A percentile compares a stretch with the other conserved stretches of the same genome.
Evolutionary conservation across 1,140 invertebrate genomes (phyloP).

Genomic region (Platorchestia sp.): DNA sequence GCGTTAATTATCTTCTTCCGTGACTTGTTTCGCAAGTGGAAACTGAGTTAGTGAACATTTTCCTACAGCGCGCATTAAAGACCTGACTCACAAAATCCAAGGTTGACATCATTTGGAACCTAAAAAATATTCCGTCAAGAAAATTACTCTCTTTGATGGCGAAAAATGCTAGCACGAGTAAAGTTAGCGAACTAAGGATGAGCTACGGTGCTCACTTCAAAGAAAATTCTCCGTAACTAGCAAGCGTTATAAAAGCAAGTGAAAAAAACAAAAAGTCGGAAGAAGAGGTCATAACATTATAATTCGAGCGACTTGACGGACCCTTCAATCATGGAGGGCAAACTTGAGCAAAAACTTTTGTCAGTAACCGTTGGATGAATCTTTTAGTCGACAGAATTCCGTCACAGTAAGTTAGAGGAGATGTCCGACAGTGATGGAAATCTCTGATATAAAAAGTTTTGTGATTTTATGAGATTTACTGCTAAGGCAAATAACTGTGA

Average conservation of each 20-base stretch:
- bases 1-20: background rate
- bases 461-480: background rate
- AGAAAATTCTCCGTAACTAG: background rate
- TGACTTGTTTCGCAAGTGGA: too few species aligned
- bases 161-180: background rate
- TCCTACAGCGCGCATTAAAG: background rate
- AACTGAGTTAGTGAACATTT: too few species aligned
- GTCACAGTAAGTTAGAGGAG: slow-evolving; percentile 2
- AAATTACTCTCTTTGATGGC: background rate
- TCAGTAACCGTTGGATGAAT: slow-evolving; percentile 1
- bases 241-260: background rate
- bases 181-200: background rate
- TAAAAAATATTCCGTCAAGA: background rate
- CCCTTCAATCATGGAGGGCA: slow-evolving; percentile 27
- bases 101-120: background rate
- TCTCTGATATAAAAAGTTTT: background rate
- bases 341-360: slow-evolving; percentile 36
- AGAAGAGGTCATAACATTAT: slow-evolving; percentile 40
- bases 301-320: background rate
- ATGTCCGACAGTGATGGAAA: background rate
- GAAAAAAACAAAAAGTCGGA: background rate
- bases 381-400: background rate
- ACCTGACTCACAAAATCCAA: background rate
- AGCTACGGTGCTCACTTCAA: background rate
- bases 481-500: background rate